Evolutionary conservation across 2,113 vertebrate genomes (phyloP).

Genomic region (Bufo gargarizans): DNA sequence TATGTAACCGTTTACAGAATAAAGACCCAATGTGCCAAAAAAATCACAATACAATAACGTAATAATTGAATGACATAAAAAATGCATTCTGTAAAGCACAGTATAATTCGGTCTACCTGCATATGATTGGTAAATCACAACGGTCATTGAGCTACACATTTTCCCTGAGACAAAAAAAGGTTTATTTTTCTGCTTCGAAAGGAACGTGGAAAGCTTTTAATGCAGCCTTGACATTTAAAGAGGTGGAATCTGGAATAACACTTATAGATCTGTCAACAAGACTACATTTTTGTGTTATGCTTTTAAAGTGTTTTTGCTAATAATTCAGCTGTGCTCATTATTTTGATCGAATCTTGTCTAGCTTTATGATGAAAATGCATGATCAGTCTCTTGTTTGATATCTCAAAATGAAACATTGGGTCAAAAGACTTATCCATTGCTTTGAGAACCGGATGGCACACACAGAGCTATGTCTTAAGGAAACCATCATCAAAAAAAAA

Average conservation of each 20-base stretch:
- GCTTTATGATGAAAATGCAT: background rate
- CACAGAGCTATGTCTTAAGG: background rate
- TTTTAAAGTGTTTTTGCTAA: constrained; percentile 8
- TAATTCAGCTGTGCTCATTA: background rate
- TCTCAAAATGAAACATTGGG: background rate
- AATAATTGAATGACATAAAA: background rate
- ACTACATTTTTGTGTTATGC: background rate
- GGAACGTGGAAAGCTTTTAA: background rate
- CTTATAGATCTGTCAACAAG: background rate
- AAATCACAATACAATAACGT: background rate
- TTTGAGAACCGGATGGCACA: background rate
- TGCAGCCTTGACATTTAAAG: constrained; percentile 28
- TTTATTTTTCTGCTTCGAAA: constrained; percentile 13
- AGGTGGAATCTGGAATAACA: background rate
- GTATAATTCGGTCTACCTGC: background rate
- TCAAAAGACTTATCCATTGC: background rate
- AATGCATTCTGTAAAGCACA: background rate
- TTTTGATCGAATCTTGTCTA: background rate
- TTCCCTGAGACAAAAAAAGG: background rate
- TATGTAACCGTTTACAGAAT: constrained; percentile 1
- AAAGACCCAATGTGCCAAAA: background rate
- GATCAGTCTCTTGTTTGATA: background rate
- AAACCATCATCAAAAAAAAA: background rate
- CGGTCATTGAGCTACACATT: background rate
- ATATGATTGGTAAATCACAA: constrained; percentile 11